phyloP scores from a whole-genome alignment of 2,888 invertebrate species.

The Syrista parreyssii region DNA sequence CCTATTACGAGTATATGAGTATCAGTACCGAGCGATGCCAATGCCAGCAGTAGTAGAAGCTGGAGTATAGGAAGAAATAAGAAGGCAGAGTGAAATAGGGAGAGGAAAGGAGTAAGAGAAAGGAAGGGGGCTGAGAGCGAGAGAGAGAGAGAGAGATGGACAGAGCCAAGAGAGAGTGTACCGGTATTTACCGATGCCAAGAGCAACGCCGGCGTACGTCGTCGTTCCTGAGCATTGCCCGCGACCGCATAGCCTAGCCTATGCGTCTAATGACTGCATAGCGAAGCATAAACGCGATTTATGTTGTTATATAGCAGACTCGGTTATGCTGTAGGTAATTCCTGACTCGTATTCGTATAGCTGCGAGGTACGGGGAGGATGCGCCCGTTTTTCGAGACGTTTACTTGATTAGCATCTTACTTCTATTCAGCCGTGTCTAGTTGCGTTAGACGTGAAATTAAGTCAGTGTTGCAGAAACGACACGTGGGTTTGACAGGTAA shows the following conservation, averaged over 20 bases:
- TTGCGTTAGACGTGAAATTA: neutral
- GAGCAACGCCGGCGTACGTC: neutral
- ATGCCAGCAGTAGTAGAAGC: neutral
- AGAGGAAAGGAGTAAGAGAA: neutral
- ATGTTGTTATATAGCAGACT: conserved; percentile 33
- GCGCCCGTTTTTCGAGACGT: conserved; percentile 6
- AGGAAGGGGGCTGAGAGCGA: neutral
- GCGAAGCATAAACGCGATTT: conserved; percentile 35
- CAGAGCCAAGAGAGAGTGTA: neutral
- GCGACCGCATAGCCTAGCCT: conserved; percentile 29
- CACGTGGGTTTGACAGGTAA: neutral
- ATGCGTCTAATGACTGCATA: conserved; percentile 32
- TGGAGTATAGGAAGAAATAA: neutral
- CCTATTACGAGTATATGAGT: neutral
- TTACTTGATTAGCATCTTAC: neutral
- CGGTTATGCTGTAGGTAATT: conserved; percentile 35
- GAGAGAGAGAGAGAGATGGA: neutral
- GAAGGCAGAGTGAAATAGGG: neutral
- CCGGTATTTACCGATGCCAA: conserved; percentile 3
- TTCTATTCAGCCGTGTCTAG: neutral
- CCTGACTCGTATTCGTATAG: conserved; percentile 27
- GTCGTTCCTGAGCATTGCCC: conserved; percentile 23
- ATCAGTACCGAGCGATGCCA: neutral
- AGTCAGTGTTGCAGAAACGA: neutral
- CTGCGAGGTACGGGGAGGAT: conserved; percentile 22